phyloP scores from a whole-genome alignment of 2,888 invertebrate species.

The Drosophila rellima region DNA sequence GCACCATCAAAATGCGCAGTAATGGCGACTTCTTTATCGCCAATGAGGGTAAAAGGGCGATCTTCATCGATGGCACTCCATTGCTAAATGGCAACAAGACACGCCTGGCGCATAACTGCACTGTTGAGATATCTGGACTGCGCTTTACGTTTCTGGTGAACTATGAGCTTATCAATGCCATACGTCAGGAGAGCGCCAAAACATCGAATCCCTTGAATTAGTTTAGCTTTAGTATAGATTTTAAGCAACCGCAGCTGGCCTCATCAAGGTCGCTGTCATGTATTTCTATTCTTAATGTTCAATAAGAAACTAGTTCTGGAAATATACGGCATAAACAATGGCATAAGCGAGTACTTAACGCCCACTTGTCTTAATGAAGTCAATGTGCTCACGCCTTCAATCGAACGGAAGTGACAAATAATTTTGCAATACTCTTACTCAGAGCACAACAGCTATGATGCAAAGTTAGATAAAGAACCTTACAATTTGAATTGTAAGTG shows the following conservation, averaged over 20 bases:
- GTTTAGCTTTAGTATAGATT: conserved; percentile 16
- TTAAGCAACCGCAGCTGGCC: conserved; percentile 27
- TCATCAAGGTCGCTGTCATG: conserved; percentile 33
- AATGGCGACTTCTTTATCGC: conserved; percentile 98
- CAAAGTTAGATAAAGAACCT: background rate
- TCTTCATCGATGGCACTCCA: conserved; percentile 97
- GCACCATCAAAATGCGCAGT: conserved; percentile 94
- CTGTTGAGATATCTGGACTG: conserved; percentile 97
- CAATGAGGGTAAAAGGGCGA: conserved; percentile 97
- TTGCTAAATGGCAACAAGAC: conserved; percentile 95
- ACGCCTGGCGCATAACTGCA: conserved; percentile 96
- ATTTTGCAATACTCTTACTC: conserved; percentile 9
- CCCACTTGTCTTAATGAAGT: conserved; percentile 37
- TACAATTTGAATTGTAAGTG: background rate
- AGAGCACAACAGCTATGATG: background rate
- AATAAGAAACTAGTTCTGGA: conserved; percentile 56
- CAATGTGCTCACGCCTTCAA: conserved; percentile 62
- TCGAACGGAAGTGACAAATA: conserved; percentile 52
- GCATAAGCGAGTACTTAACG: conserved; percentile 44
- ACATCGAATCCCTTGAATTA: conserved; percentile 88
- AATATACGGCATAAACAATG: conserved; percentile 39
- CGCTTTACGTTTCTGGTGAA: conserved; percentile 97
- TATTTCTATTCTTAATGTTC: conserved; percentile 50
- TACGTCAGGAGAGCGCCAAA: conserved; percentile 95
- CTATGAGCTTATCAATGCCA: conserved; percentile 95